Base-by-base conservation (phyloP, 2,888 invertebrate species). In the Torymus tubicola region DNA sequence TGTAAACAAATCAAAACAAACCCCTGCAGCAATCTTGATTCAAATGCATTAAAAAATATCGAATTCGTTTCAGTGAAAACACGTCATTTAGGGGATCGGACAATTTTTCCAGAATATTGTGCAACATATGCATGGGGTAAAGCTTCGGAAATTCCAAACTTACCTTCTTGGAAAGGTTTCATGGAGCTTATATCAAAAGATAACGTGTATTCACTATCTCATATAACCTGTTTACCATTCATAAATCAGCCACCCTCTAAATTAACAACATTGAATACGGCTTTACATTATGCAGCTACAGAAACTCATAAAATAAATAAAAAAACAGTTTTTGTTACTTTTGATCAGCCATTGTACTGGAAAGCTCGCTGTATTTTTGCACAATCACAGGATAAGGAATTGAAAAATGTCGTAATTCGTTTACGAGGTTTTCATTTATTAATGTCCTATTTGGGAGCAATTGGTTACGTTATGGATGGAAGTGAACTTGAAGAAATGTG, bases 351-450 rank as follows among this genome's bases (percentile, higher is more conserved):
- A 13, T 77, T 87, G 21, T 86, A 86, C 81, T 61, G 60, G 14
- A 86, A 85, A 84, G 84, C 85, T 78, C 83, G 84, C 58, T 79
- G 74, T 24, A 86, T 86, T 70, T 82, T 85, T 13, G 83, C 83
- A 63, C 24, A 74, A 75, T 18, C 21, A 21, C 21, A 21, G 21
- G 21, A 69, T 18, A 55, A 64, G 2, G 60, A 67, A 42, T 78
- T 82, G 42, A 61, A 69, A 78, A 65, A 81, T 52, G 80, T 84
- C 16, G 65, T 75, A 11, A 79, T 83, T 16, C 80, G 83, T 13
- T 76, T 83, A 61, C 82, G 82, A 70, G 82, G 78, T 21, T n/a
- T n/a, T n/a, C 21, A 21, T 21, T 21, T 21, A 21, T 21, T 21
- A 21, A 81, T 84, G 83, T 81, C 81, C 2, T 83, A 71, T 55